phyloP scores from a whole-genome alignment of 1,140 invertebrate species.

The Penaeus chinensis region DNA sequence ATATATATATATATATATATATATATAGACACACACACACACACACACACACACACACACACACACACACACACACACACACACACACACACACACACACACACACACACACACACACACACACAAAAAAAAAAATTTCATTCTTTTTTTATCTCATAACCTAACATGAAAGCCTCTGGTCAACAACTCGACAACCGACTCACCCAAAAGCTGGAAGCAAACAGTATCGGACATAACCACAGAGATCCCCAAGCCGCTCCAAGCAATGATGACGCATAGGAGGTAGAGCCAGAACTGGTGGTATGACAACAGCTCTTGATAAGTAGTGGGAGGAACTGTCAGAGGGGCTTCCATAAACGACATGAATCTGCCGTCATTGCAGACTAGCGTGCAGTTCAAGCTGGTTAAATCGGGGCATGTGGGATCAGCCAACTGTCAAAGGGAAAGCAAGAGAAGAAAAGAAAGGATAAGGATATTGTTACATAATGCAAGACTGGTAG shows the following conservation, averaged over 20 bases:
- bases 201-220: conserved; percentile 83
- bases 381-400: conserved; percentile 18
- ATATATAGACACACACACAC: no score
- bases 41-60: no score
- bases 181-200: conserved; percentile 54
- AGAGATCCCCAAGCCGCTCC: conserved; percentile 85
- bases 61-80: no score
- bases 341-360: conserved; percentile 47
- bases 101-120: no score
- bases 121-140: no score
- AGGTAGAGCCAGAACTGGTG: conserved; percentile 63
- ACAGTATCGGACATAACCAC: conserved; percentile 85
- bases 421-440: not conserved
- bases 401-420: not conserved
- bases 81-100: no score
- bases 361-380: conserved; percentile 52
- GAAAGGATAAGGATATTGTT: not conserved
- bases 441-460: not conserved
- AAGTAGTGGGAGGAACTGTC: conserved; percentile 24
- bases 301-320: conserved; percentile 48
- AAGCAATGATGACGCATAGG: conserved; percentile 76
- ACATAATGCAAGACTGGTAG: no score
- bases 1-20: no score
- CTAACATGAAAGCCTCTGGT: not conserved
- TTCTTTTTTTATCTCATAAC: no score